Evolutionary conservation across 2,113 vertebrate species (phyloP), one percentile per base, ranked within the genome.

Genomic region (Cebus imitator): DNA sequence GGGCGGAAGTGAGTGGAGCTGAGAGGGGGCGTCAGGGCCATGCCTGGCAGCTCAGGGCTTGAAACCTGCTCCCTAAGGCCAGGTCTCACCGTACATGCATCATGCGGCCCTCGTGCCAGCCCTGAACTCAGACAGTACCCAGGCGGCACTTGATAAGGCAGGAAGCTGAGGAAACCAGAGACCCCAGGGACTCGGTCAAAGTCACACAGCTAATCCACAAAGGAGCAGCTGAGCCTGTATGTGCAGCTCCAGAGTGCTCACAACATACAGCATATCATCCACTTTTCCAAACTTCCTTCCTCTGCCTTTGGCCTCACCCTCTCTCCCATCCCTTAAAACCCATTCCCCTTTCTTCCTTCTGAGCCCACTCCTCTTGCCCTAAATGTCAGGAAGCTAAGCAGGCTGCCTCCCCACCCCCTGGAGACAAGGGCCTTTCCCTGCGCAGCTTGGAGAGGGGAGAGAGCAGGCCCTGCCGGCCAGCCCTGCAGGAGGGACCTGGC

Each of bases 21-120:
- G 7, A 7, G 84, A 21, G 8, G 3, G 0, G 48, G 45, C 48
- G 14, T 30, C 8, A 6, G 61, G 75, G 48, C 16, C 11, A 8
- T 21, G 55, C 23, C 52, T 32, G 40, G 43, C 3, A 0, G 58
- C 6, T 2, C 61, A 25, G 20, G n/a, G 30, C 32, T 6, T 23
- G 55, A 13, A 35, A 50, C n/a, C 64, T 68, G 58, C 37, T 23
- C 23, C 58, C 43, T 12, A 23, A 5, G 18, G 58, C 11, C 58
- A 61, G 25, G 58, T 61, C 27, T 27, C 25, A 5, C 58, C 25
- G 2, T 13, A 30, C 3, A 25, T 0, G 13, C 14, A 12, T 30
- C 23, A 2, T 17, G 0, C 18, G 50, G 7, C 27, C 66, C 68
- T 68, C 3, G 1, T 3, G 17, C 7, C 20, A 6, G 9, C 12